Conservation (phyloP, 35 echinoderm and acorn worm genomes). For the Heliocidaris tuberculata region DNA sequence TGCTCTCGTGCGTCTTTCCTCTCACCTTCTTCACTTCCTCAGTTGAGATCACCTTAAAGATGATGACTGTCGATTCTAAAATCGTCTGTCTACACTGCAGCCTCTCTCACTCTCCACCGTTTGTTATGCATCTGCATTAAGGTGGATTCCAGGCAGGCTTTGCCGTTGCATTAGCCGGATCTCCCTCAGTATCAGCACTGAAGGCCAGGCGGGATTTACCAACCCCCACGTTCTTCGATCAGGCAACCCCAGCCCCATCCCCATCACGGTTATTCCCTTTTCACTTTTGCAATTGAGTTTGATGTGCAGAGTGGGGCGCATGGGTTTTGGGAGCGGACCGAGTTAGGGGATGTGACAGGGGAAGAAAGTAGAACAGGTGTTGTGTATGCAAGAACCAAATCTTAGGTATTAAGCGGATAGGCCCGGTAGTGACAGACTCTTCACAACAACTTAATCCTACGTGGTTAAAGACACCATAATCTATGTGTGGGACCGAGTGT, state of each 20-base stretch:
- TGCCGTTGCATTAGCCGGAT: slow-evolving; percentile 24
- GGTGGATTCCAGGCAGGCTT: slow-evolving; percentile 24
- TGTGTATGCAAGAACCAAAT: slow-evolving; percentile 20
- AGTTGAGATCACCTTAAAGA: slow-evolving; percentile 6
- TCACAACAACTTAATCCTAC: slow-evolving; percentile 50
- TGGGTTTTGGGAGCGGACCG: neutral
- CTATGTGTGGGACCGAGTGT: neutral
- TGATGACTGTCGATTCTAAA: slow-evolving; percentile 23
- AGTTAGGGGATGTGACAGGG: neutral
- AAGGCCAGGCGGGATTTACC: slow-evolving; percentile 42
- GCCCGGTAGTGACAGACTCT: slow-evolving; percentile 39
- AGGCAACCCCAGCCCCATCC: neutral
- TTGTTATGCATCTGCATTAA: slow-evolving; percentile 44
- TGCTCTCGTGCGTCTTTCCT: slow-evolving; percentile 26
- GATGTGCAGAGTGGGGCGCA: neutral
- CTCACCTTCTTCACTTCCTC: neutral
- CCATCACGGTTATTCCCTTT: neutral
- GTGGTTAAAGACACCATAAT: slow-evolving; percentile 29
- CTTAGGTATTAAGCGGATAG: slow-evolving; percentile 34
- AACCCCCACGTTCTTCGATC: neutral
- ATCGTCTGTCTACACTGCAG: slow-evolving; percentile 36
- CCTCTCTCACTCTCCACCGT: neutral
- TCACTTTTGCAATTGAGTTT: neutral
- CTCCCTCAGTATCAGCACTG: slow-evolving; percentile 41
- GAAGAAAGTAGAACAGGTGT: slow-evolving; percentile 39